Base-by-base conservation (phyloP, 1,140 invertebrate genomes). In the Brachystomella parvula region DNA sequence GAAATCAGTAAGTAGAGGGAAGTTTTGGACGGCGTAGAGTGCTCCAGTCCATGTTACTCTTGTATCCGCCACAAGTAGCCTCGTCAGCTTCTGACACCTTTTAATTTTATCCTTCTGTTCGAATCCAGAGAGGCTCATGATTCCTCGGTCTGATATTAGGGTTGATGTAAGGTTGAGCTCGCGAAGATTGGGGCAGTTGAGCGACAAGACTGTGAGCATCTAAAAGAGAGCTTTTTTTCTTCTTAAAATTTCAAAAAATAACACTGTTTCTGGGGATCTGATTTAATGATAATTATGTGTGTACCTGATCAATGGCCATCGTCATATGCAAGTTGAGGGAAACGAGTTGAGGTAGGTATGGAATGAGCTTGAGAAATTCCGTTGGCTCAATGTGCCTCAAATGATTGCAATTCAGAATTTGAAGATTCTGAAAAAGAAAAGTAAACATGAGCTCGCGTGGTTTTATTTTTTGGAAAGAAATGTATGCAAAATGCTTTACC, bases 111-210 rank as follows among this genome's bases (percentile, higher is more conserved):
- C 73, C 9, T 61, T 44, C 3, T 56, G 24, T n/a, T 59, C 32
- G 0, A 44, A 58, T 59, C 67, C 71, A 47, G 74, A 75, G 12
- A 76, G 69, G 9, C 65, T 68, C 12, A 70, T 61, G 0, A 77
- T 49, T 19, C 76, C 76, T 26, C 70, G 59, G 70, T 77, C 76
- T 29, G 74, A 74, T 26, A 77, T 71, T 9, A 72, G 68, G 0
- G 76, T 77, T 1, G 74, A 71, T 9, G 71, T 71, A 9, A 77
- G 39, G 63, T 77, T 76, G 28, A 77, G 68, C 12, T 76, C 75
- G 24, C 63, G 57, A 12, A 77, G 56, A 28, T 74, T 47, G 1
- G 71, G 65, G 63, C 76, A 77, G 30, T 71, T 44, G 9, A 66
- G 26, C 1, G 75, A 72, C 12, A 77, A 75, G 35, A 70, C 44